phyloP scores from a whole-genome alignment of 2,888 invertebrate genomes.

The Celastrina argiolus region DNA sequence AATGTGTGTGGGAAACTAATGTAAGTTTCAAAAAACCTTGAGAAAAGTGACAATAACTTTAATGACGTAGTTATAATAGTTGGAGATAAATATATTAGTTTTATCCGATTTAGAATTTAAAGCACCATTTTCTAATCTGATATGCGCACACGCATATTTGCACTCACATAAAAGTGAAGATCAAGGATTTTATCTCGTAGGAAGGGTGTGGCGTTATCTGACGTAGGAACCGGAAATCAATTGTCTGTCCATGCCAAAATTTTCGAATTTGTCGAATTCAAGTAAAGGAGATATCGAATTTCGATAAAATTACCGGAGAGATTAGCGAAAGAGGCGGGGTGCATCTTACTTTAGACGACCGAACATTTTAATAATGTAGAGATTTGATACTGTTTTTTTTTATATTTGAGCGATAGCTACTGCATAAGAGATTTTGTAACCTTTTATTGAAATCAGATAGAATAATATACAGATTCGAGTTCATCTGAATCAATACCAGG shows the following conservation, averaged over 20 bases:
- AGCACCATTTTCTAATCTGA: neutral
- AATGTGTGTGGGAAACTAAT: too few species aligned
- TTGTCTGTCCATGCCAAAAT: constrained; percentile 55
- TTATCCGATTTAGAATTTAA: neutral
- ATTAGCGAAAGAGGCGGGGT: neutral
- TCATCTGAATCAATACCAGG: too few species aligned
- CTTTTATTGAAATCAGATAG: too few species aligned
- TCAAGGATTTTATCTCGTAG: constrained; percentile 37
- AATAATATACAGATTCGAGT: too few species aligned
- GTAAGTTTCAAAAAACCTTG: too few species aligned
- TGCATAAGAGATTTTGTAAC: too few species aligned
- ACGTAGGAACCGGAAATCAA: constrained; percentile 68
- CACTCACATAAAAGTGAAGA: constrained; percentile 17
- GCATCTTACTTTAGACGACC: neutral
- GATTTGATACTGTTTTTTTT: too few species aligned
- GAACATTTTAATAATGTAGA: neutral
- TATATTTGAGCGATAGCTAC: too few species aligned
- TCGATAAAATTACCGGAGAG: constrained; percentile 39
- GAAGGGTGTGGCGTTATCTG: constrained; percentile 65
- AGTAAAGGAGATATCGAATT: constrained; percentile 52
- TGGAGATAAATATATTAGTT: neutral
- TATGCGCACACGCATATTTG: constrained; percentile 12
- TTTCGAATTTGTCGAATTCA: constrained; percentile 43
- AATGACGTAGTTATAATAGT: too few species aligned
- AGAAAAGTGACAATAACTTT: too few species aligned